A percentile compares a stretch with the other conserved stretches of the same genome.
These are phyloP conservation scores for Chlorodrepanis virens DNA, from an alignment of 2,113 vertebrate species.

Conservation along the genomic window DNA sequence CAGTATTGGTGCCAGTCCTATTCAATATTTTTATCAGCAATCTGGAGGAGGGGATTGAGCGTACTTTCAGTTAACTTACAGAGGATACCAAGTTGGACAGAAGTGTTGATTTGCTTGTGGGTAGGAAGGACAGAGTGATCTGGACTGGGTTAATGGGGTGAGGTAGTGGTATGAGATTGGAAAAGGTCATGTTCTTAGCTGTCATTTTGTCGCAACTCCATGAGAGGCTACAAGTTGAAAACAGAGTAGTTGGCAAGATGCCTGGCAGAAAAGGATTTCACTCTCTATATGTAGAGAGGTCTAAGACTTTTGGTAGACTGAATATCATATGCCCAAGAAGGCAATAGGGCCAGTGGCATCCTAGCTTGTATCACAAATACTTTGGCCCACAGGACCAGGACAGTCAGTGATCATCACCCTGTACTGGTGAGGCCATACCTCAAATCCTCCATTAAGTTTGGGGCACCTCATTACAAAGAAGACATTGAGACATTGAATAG, in stretches of 20 bases:
- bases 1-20: background rate
- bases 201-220: background rate
- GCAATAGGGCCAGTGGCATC: background rate
- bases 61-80: background rate
- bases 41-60: background rate
- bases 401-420: no score
- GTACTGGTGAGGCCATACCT: rapidly evolving
- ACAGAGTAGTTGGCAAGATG: background rate
- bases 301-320: background rate
- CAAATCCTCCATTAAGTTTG: background rate
- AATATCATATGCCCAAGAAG: no score
- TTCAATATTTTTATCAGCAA: background rate
- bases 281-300: background rate
- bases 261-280: background rate
- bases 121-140: background rate
- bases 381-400: background rate
- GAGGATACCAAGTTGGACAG: background rate
- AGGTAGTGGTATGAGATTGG: background rate
- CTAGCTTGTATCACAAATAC: background rate
- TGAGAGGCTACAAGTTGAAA: background rate
- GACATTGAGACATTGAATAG: background rate
- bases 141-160: no score
- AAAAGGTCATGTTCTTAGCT: background rate
- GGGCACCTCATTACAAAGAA: background rate
- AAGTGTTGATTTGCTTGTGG: background rate